A percentile compares a stretch with the other conserved stretches of the same genome.
These are phyloP conservation scores for Todiramphus saurophagus DNA, from an alignment of 2,113 vertebrate species.

Conservation along the genomic window DNA sequence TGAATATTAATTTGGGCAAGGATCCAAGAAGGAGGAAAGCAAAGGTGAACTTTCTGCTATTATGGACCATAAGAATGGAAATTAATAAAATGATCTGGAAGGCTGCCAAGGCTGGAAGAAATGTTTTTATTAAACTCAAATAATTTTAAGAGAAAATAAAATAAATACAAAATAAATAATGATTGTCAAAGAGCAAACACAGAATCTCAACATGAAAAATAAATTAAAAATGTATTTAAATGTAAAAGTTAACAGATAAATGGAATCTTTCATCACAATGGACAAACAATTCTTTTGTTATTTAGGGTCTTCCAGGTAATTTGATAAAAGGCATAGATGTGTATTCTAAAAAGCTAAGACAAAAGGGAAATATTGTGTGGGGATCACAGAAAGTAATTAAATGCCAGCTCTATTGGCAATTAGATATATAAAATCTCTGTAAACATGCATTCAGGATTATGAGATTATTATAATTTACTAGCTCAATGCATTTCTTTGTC, in stretches of 20 bases:
- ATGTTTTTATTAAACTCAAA: conserved; percentile 8
- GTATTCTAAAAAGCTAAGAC: not conserved
- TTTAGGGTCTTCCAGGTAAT: not conserved
- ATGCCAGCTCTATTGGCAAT: conserved; percentile 23
- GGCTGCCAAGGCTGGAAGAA: not conserved
- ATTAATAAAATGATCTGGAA: not conserved
- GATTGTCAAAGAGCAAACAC: not conserved
- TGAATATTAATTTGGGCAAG: not conserved
- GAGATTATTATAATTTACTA: conserved; percentile 57
- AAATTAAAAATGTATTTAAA: conserved; percentile 15
- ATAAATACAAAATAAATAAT: conserved; percentile 16
- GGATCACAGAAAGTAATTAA: conserved; percentile 43
- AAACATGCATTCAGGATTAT: conserved; percentile 59
- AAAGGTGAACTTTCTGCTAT: not conserved
- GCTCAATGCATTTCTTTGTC: conserved; percentile 44
- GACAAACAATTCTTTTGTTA: not conserved
- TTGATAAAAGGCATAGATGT: not conserved
- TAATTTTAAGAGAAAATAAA: not conserved
- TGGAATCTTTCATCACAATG: not conserved
- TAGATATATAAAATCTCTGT: conserved; percentile 41
- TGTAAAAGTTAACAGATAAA: not conserved
- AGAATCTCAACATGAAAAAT: not conserved
- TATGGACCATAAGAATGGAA: not conserved
- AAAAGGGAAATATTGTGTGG: conserved; percentile 31
- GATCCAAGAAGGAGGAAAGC: not conserved